Evolutionary conservation across 2,888 invertebrate species (phyloP), one percentile per base, ranked within the genome.

Genomic region (Alloscopus bannaensis): DNA sequence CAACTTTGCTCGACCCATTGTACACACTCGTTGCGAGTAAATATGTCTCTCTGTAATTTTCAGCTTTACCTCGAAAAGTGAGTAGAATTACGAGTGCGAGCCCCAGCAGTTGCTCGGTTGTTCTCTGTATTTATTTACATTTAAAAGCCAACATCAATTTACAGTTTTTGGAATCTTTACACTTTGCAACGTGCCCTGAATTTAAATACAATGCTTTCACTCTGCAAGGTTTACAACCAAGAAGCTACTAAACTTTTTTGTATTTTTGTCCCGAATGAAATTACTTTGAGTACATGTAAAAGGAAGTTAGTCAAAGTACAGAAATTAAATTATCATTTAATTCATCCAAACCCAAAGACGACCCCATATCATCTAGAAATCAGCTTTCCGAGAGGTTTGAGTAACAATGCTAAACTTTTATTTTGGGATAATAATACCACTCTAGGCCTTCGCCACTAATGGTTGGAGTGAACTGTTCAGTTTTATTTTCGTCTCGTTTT

Each of bases 241-340:
- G 28, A 20, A 40, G 16, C 3, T 13, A 45, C 45, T 31, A 29
- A 59, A 70, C 40, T 26, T 24, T 52, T 47, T 69, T 55, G 47
- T 52, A 18, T 28, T 13, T 47, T 47, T 47, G 28, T 31, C 36
- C 36, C 31, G 36, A 60, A 18, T 47, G 47, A 18, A 47, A 47
- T 47, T 36, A 36, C 36, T 36, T 13, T n/a, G n/a, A n/a, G n/a
- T n/a, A n/a, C n/a, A 13, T 16, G 59, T n/a, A 60, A 36, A 60
- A 13, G 59, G 18, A n/a, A n/a, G n/a, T n/a, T n/a, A n/a, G n/a
- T n/a, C n/a, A 28, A 60, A 60, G 59, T 64, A 45, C 16, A 26
- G 45, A 64, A 73, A 73, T 73, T 73, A 73, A 73, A 73, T 73
- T 73, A 73, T 65, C 55, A 65, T 73, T 73, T 65, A 73, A 73